Conservation (phyloP, 2,797 vertebrate species). For the Cossypha heuglini region DNA sequence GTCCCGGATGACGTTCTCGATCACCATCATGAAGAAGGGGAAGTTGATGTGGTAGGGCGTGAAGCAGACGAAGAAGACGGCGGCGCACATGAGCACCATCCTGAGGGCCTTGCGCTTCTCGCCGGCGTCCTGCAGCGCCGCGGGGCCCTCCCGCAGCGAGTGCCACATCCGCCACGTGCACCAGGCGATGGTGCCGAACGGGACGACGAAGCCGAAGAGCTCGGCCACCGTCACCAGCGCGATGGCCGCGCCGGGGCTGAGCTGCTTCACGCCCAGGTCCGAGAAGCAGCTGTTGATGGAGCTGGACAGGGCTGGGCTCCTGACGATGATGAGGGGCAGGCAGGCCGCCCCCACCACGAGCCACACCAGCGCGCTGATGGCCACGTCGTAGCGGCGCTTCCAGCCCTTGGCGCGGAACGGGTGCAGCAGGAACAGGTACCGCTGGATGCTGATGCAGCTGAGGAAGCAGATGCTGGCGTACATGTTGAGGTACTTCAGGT, state of each 20-base stretch:
- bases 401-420: conserved; percentile 85
- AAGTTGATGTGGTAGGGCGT: conserved; percentile 91
- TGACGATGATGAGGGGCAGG: conserved; percentile 80
- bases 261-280: conserved; percentile 78
- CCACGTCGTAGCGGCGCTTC: conserved; percentile 84
- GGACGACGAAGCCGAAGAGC: conserved; percentile 84
- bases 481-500: conserved; percentile 93
- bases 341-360: conserved; percentile 78
- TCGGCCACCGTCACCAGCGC: conserved; percentile 80
- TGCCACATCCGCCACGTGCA: conserved; percentile 80
- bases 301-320: conserved; percentile 49
- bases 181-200: conserved; percentile 79
- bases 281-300: conserved; percentile 79
- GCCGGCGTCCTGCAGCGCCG: neutral
- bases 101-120: conserved; percentile 83
- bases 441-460: conserved; percentile 88
- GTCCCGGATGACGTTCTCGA: conserved; percentile 74
- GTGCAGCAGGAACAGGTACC: conserved; percentile 81
- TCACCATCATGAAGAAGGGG: conserved; percentile 86
- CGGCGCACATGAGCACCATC: conserved; percentile 84
- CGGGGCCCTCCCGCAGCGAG: conserved; percentile 71
- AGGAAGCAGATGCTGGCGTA: conserved; percentile 88
- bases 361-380: conserved; percentile 81
- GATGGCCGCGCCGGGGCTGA: conserved; percentile 24
- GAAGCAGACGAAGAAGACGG: conserved; percentile 89